phyloP scores from a whole-genome alignment of 1,140 invertebrate genomes.

The Cecropterus lyciades region DNA sequence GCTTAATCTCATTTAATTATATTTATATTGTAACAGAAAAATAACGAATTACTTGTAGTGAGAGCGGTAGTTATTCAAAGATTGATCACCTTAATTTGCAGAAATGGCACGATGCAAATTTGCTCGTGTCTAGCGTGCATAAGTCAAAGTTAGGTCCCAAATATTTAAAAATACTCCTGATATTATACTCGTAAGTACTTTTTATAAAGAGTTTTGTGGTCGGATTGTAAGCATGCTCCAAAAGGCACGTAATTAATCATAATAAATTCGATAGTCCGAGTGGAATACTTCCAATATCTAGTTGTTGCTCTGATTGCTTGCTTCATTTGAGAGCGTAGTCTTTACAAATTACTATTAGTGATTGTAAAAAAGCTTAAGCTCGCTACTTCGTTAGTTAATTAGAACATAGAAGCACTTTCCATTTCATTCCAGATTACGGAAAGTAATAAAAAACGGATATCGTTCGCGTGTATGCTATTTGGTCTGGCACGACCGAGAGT shows the following conservation, averaged over 20 bases:
- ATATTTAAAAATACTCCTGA: too few relatives aligned
- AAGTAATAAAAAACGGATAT: slow-evolving; percentile 33
- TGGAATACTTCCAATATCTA: slow-evolving; percentile 11
- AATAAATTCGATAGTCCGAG: slow-evolving; percentile 22
- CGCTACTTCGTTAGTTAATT: slow-evolving; percentile 28
- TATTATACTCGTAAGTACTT: neutral
- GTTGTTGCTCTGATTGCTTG: slow-evolving; percentile 14
- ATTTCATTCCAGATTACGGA: slow-evolving; percentile 24
- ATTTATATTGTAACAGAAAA: neutral
- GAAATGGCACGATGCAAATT: too few relatives aligned
- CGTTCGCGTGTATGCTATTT: slow-evolving; percentile 18
- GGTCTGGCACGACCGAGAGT: slow-evolving; percentile 4
- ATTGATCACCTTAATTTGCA: too few relatives aligned
- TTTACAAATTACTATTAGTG: slow-evolving; percentile 19
- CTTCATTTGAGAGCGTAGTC: slow-evolving; percentile 20
- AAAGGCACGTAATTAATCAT: slow-evolving; percentile 20
- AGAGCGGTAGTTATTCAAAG: neutral
- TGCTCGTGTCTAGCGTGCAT: too few relatives aligned
- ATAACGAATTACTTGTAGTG: neutral
- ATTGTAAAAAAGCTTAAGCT: slow-evolving; percentile 18
- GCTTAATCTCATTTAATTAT: too few relatives aligned
- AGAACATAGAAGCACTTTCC: slow-evolving; percentile 23
- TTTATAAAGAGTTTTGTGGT: slow-evolving; percentile 1
- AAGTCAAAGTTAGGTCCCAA: too few relatives aligned
- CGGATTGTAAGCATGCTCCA: slow-evolving; percentile 13